Base-by-base conservation (phyloP, 2,113 vertebrate genomes). In the Perognathus longimembris region DNA sequence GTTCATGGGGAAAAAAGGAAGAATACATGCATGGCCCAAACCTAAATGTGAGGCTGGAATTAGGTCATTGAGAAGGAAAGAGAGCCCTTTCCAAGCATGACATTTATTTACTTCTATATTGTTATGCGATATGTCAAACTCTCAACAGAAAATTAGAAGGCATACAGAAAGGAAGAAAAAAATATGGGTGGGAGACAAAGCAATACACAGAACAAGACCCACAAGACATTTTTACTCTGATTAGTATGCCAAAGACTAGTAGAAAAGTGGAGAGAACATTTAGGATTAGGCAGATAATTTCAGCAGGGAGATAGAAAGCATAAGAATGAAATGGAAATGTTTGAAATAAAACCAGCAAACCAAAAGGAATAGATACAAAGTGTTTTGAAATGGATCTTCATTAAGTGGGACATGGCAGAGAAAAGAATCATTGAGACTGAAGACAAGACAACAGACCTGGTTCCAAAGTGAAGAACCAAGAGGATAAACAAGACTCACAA, bases 1-100 rank as follows among this genome's bases (percentile, higher is more conserved):
- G 10, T 12, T 9, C 36, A 10, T 28, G 2, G 1, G 0, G 11
- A 1, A 90, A n/a, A 15, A 10, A n/a, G 26, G 26, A 6, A 61
- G 40, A 50, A 63, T 40, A 57, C 15, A 38, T 17, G 12, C 15
- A 24, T 24, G 15, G 2, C 32, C 17, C 20, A 78, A 7, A 45
- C 6, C 34, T 50, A 77, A 79, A 77, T 38, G 12, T 0, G 1
- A 28, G 28, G 2, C 30, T 63, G 20, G 50, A 32, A 3, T 1
- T 36, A n/a, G 11, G 61, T 42, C 50, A 54, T 38, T 59, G 57
- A 67, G 34, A 50, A 66, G 26, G 21, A 38, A 21, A 79, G 40
- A 79, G 40, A 12, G 28, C 28, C 1, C 40, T 69, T 84, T 88
- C 20, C 64, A 79, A 36, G 11, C 14, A 59, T 26, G 71, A 63